Base-by-base conservation (phyloP, 2,888 invertebrate species). In the Orchesellides sinensis region DNA sequence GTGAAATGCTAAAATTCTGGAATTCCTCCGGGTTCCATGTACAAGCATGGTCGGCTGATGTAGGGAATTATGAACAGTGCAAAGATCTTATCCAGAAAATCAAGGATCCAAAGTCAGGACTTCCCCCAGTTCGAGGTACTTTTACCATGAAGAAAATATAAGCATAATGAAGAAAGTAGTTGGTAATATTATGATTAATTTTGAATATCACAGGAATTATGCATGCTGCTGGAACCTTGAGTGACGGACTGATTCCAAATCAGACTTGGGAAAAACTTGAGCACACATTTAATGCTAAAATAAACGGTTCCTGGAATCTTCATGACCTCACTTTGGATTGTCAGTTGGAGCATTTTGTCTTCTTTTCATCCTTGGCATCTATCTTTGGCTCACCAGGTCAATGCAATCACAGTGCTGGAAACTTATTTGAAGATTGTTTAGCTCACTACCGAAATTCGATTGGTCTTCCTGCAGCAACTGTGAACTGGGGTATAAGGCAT, bases 221-320 rank as follows among this genome's bases (percentile, higher is more conserved):
- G 40, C 84, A 84, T 23, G 72, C 82, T 1, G 85, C 85, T 12
- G 84, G 84, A 27, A 52, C 56, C 10, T 35, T 85, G 21, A 29
- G 49, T 6, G 85, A 85, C 25, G 69, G 32, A 0, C 54, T 66
- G 2, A 47, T 83, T 1, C 12, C 25, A 12, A 83, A 84, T 29
- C 84, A 84, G 65, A 83, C 73, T 5, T 85, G 85, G 85, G 83
- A 73, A 14, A 83, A 72, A n/a, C 84, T 73, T 66, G 29, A 77
- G 17, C 66, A 40, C 10, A 63, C 70, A 0, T 83, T 78, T 21
- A 80, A 72, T 12, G 66, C 80, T 0, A 83, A 83, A 52, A 68
- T 83, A 0, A 70, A 45, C 2, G 82, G 82, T 0, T 69, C 69
- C 5, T 80, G 79, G 83, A 82, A 83, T 63, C 25, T 84, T 14